Evolutionary conservation across 2,888 invertebrate genomes (phyloP).

Genomic region (Euclidia mi): DNA sequence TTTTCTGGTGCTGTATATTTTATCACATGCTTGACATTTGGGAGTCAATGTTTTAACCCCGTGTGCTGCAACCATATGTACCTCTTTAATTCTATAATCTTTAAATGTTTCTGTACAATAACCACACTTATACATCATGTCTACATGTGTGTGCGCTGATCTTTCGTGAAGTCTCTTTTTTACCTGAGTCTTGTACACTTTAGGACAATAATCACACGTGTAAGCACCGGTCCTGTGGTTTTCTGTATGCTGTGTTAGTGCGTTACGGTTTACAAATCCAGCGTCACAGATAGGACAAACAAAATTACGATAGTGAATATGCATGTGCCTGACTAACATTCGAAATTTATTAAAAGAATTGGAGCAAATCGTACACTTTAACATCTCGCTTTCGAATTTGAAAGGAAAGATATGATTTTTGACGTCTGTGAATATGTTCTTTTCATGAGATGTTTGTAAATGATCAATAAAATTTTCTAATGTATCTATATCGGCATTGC

Average conservation of each 20-base stretch:
- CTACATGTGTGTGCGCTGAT: conserved; percentile 46
- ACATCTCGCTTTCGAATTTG: conserved; percentile 57
- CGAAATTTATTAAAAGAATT: conserved; percentile 39
- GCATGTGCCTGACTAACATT: conserved; percentile 64
- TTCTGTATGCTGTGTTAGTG: conserved; percentile 44
- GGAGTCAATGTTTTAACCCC: conserved; percentile 42
- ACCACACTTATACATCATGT: conserved; percentile 54
- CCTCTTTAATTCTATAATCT: conserved; percentile 55
- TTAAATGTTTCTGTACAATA: conserved; percentile 65
- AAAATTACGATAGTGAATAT: conserved; percentile 64
- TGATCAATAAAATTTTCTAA: conserved; percentile 52
- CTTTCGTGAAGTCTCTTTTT: conserved; percentile 77
- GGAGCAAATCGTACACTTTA: conserved; percentile 36
- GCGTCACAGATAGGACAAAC: conserved; percentile 58
- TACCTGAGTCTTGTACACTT: conserved; percentile 71
- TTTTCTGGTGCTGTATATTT: conserved; percentile 52
- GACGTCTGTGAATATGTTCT: conserved; percentile 53
- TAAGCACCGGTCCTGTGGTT: conserved; percentile 60
- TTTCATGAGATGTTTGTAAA: conserved; percentile 45
- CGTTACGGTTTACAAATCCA: conserved; percentile 61
- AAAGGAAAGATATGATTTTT: conserved; percentile 68
- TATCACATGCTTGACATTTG: conserved; percentile 64
- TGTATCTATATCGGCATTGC: conserved; percentile 32
- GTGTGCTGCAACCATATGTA: conserved; percentile 57
- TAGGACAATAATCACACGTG: conserved; percentile 74